A percentile compares a stretch with the other conserved stretches of the same genome.
These are phyloP conservation scores for Leucania comma DNA, from an alignment of 2,888 invertebrate species.

Conservation along the genomic window DNA sequence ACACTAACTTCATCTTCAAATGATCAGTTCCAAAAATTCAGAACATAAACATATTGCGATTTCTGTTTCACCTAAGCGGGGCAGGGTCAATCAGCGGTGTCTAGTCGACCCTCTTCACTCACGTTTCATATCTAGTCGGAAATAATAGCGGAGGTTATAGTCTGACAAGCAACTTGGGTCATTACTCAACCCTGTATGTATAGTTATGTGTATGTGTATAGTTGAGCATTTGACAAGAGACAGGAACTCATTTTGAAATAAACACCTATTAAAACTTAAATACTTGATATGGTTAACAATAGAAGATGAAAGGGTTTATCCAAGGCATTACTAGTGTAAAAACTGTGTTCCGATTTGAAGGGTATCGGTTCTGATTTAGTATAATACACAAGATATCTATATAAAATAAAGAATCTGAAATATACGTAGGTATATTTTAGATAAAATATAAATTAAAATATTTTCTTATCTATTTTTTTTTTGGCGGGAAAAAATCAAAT, in stretches of 20 bases:
- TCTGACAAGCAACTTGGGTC: constrained; percentile 31
- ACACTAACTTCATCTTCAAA: not conserved
- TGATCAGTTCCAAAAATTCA: not conserved
- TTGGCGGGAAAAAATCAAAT: too few relatives aligned
- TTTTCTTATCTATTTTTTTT: too few relatives aligned
- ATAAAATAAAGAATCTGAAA: too few relatives aligned
- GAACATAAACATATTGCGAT: constrained; percentile 4
- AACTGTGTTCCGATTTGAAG: too few relatives aligned
- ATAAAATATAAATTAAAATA: too few relatives aligned
- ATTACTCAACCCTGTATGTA: constrained; percentile 14
- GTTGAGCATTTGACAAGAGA: constrained; percentile 16
- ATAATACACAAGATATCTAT: too few relatives aligned
- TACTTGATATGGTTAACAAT: too few relatives aligned
- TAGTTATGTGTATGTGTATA: too few relatives aligned
- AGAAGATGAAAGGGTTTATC: too few relatives aligned
- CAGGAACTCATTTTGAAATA: not conserved
- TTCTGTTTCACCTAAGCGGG: not conserved
- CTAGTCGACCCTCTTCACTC: constrained; percentile 47
- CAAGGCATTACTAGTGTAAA: too few relatives aligned
- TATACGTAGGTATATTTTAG: too few relatives aligned
- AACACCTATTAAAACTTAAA: not conserved
- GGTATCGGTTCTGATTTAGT: too few relatives aligned
- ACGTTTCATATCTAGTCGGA: constrained; percentile 29
- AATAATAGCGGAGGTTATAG: constrained; percentile 42
- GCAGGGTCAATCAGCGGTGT: constrained; percentile 23